Evolutionary conservation across 2,113 vertebrate genomes (phyloP), one percentile per base, ranked within the genome.

Genomic region (Colossoma macropomum): DNA sequence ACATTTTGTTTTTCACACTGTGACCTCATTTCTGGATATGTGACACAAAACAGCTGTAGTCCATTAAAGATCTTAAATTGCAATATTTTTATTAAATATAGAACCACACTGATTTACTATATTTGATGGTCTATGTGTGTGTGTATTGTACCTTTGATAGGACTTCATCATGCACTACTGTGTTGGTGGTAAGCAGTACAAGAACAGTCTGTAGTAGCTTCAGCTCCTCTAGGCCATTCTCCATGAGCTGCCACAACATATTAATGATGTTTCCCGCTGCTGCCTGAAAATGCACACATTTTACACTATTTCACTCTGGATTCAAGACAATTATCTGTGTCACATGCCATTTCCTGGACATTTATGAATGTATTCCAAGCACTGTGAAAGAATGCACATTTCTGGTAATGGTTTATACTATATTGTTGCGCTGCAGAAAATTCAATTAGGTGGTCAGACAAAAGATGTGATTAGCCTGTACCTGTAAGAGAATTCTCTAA

Each of bases 231-330:
- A 99, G 93, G 80, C 97, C 96, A 74, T 98, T 99, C 90, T 99
- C 98, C 98, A 99, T 99, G 88, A 99, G 94, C 88, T 99, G 98
- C 98, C 98, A 99, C 90, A 99, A 92, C 98, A 99, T 99, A 92
- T 99, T 99, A 91, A 99, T 99, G 88, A 99, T 97, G 93, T 98
- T 99, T 87, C 97, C 98, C 25, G 98, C 98, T 41, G 98, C 98
- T 79, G 94, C 95, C 98, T 99, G 93, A 77, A 17, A 56, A 86
- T 28, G 87, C 28, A 91, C 52, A 76, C 70, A 82, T 38, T 34
- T 50, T 32, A 69, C 32, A 72, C 38, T 21, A 19, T 86, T 63
- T 65, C 50, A 74, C 81, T 59, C 56, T 16, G 13, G 30, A 70
- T n/a, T 0, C 13, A 23, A 50, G 28, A 28, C 7, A 25, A 15